Conservation (phyloP, 2,113 vertebrate genomes). For the Cyprinus carpio region DNA sequence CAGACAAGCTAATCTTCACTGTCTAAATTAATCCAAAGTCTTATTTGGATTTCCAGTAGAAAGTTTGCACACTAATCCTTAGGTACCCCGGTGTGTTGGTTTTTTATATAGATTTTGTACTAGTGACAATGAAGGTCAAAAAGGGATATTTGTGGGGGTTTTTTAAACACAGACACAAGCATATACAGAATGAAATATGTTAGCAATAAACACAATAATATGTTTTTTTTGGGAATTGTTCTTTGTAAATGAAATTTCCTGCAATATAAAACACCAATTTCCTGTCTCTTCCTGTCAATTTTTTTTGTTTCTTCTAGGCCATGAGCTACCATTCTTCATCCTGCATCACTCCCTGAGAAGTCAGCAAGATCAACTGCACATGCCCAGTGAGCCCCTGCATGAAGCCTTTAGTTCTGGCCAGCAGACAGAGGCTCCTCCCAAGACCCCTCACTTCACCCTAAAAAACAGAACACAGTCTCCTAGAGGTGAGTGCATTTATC, state of each 20-base stretch:
- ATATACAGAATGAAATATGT: conserved; percentile 1
- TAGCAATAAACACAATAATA: background rate
- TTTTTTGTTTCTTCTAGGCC: conserved; percentile 64
- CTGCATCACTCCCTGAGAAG: conserved; percentile 63
- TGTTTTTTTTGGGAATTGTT: background rate
- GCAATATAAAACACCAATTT: background rate
- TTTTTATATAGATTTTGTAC: background rate
- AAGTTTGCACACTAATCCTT: background rate
- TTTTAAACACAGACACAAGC: no score
- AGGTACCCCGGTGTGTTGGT: background rate
- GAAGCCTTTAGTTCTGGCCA: conserved; percentile 39
- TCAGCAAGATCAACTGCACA: conserved; percentile 61
- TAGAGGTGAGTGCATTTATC: conserved; percentile 63
- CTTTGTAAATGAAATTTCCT: background rate
- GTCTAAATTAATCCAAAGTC: background rate
- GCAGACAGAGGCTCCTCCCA: conserved; percentile 65
- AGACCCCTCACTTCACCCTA: conserved; percentile 74
- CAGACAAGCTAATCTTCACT: background rate
- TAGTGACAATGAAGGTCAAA: background rate
- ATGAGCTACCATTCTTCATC: conserved; percentile 77
- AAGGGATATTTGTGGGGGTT: no score
- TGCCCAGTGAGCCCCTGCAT: conserved; percentile 57
- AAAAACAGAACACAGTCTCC: conserved; percentile 65
- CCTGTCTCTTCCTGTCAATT: background rate
- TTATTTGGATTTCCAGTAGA: background rate